Base-by-base conservation (phyloP, 2,888 invertebrate species). In the Candidula unifasciata region DNA sequence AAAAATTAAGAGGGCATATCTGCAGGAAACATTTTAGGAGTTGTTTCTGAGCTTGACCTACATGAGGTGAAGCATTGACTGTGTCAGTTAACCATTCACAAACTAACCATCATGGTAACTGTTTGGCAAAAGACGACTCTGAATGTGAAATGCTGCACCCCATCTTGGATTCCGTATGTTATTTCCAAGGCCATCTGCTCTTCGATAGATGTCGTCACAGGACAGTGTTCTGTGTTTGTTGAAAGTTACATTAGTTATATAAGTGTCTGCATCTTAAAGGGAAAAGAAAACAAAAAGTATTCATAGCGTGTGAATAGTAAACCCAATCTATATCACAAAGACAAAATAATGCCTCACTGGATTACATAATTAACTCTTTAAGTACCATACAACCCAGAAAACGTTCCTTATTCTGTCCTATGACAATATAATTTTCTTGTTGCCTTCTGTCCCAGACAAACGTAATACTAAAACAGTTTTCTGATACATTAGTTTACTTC, bases 141-240 rank as follows among this genome's bases (percentile, higher is more conserved):
- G 27, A 24, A 24, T 44, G 27, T 79, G 79, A 0, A 79, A 24
- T 27, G 79, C 21, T 16, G 79, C 79, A 10, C 79, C 79, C 79
- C 79, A 69, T 5, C 57, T 18, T 8, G 80, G 71, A 8, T 80
- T 16, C 2, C 54, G 3, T 30, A 35, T 8, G 35, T 80, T 80
- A 18, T 80, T 80, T 21, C 80, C 54, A 24, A 80, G 68, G n/a
- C 80, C 71, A 35, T 73, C 71, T 24, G 30, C 24, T 71, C 71
- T 80, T 6, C 80, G 27, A 57, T 80, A 69, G 24, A 24, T 54
- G 18, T 80, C 44, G 27, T 44, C 24, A 33, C n/a, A 18, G 52
- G 44, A 21, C 44, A 60, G 24, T 35, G 18, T 35, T 71, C 79
- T 79, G 66, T 21, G 66, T 33, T 24, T 44, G 77, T 33, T 27